A percentile compares a stretch with the other conserved stretches of the same genome.
Evolutionary conservation across 2,797 vertebrate genomes (phyloP).

Genomic region (Serranus cabrilla): DNA sequence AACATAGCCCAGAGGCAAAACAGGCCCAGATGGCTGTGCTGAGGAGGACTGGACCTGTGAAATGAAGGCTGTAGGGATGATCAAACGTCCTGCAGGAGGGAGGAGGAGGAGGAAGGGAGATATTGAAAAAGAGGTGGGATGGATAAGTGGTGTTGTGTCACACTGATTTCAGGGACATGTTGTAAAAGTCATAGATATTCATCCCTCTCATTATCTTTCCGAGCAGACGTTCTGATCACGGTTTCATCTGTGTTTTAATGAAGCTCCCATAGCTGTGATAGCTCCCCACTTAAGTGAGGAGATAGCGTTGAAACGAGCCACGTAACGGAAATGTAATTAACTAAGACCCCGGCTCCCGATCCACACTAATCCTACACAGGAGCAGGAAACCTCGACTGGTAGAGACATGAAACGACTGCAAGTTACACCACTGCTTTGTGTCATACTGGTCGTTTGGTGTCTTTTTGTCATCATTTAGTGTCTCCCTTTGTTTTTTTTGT

Average conservation of each 20-base stretch:
- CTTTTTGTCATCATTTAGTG: too few species aligned
- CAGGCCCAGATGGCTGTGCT: constrained; percentile 50
- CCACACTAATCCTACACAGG: neutral
- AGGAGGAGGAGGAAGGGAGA: constrained; percentile 18
- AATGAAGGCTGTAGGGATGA: constrained; percentile 49
- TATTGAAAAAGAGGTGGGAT: constrained; percentile 14
- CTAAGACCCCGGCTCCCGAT: constrained; percentile 17
- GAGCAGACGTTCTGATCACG: constrained; percentile 40
- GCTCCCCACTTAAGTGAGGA: constrained; percentile 13
- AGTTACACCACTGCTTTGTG: neutral
- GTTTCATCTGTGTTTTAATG: constrained; percentile 40
- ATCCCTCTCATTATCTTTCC: constrained; percentile 49
- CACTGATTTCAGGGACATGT: constrained; percentile 22
- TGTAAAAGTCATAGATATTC: constrained; percentile 31
- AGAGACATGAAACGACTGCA: neutral
- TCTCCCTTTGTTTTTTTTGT: too few species aligned
- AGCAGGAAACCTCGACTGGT: neutral
- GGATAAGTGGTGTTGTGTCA: constrained; percentile 5
- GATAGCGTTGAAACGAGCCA: constrained; percentile 17
- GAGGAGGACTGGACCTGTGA: constrained; percentile 37
- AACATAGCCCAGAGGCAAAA: constrained; percentile 25
- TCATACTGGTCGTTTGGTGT: too few species aligned
- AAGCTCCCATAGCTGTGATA: constrained; percentile 10
- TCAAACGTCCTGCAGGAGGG: constrained; percentile 40
- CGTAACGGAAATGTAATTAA: constrained; percentile 34